Evolutionary conservation across 2,797 vertebrate genomes (phyloP).

Genomic region (Triplophysa yarkandensis): DNA sequence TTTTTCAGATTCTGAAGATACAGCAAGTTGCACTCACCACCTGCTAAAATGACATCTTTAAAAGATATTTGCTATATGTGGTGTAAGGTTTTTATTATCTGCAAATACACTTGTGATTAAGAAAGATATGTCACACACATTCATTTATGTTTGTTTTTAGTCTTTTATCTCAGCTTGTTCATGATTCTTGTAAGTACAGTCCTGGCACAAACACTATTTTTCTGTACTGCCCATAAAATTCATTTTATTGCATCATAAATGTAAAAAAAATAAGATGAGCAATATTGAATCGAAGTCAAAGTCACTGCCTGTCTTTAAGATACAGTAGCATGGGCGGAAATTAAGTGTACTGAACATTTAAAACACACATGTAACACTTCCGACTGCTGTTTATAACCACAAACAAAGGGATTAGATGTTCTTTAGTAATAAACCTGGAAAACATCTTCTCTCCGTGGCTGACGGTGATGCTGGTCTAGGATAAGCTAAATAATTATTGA

Average conservation of each 20-base stretch:
- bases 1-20: background rate
- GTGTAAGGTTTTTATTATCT: slow-evolving; percentile 3
- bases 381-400: background rate
- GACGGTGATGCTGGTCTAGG: background rate
- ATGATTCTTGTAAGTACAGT: background rate
- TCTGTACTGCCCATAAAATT: background rate
- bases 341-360: background rate
- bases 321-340: background rate
- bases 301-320: background rate
- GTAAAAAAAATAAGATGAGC: background rate
- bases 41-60: slow-evolving; percentile 17
- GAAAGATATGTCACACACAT: background rate
- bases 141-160: slow-evolving; percentile 6
- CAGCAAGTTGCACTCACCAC: background rate
- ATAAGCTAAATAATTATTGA: no score
- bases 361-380: background rate
- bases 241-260: slow-evolving; percentile 7
- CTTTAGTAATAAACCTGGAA: background rate
- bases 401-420: slow-evolving; percentile 3
- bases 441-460: background rate
- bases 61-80: background rate
- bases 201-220: background rate
- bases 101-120: slow-evolving; percentile 5
- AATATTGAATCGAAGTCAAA: background rate
- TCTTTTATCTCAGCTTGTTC: background rate